These are phyloP conservation scores for Hemiscyllium ocellatum DNA, from an alignment of 2,113 vertebrate species.

Conservation along the genomic window DNA sequence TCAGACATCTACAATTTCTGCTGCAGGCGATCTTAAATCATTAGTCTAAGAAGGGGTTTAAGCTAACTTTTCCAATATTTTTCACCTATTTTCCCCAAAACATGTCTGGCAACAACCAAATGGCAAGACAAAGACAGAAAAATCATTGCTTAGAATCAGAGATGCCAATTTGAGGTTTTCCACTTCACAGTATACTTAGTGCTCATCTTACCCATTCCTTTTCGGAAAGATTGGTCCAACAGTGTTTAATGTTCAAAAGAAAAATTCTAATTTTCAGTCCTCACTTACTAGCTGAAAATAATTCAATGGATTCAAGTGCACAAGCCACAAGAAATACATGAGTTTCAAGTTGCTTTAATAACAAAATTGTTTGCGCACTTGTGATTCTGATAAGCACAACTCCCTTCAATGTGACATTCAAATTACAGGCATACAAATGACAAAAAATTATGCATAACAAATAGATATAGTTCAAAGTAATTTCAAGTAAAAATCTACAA, in stretches of 20 bases:
- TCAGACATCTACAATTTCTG: not conserved
- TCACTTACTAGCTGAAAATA: not conserved
- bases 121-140: not conserved
- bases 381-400: not conserved
- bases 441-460: not conserved
- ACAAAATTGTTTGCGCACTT: not conserved
- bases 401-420: not conserved
- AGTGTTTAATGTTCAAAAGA: not conserved
- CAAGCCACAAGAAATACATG: too few relatives aligned
- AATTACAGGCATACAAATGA: not conserved
- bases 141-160: not conserved
- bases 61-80: not conserved
- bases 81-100: not conserved
- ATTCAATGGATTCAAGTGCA: not conserved
- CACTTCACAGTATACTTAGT: not conserved
- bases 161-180: not conserved
- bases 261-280: not conserved
- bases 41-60: not conserved
- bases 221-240: not conserved
- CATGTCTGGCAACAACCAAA: not conserved
- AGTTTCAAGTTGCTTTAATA: not conserved
- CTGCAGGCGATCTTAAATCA: not conserved
- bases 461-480: not conserved
- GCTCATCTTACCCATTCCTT: not conserved
- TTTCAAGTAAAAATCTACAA: not conserved